Evolutionary conservation across 37 sponge, comb jelly and placozoan species (phyloP).

Genomic region (Lycopodina hypogea): DNA sequence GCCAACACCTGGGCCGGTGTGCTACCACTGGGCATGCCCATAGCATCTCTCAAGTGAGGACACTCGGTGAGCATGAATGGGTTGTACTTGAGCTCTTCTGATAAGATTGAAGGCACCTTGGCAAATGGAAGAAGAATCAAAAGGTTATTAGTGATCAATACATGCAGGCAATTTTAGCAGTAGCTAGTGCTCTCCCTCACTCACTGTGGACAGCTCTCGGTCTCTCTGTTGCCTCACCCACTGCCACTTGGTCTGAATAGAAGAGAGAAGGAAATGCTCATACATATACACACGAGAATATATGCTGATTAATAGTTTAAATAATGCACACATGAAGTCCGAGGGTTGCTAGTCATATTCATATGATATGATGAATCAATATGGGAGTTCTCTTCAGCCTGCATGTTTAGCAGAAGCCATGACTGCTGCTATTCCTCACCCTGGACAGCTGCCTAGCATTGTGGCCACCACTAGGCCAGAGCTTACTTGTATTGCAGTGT

Average conservation of each 20-base stretch:
- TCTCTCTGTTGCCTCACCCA: constrained; percentile 42
- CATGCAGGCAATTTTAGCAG: too few species aligned
- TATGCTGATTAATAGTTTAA: too few species aligned
- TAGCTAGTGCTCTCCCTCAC: neutral
- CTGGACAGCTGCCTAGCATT: too few species aligned
- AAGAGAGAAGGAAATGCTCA: neutral
- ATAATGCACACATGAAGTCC: too few species aligned
- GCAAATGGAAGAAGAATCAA: neutral
- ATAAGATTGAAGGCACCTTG: constrained; percentile 65
- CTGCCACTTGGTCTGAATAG: constrained; percentile 29
- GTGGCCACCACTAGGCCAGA: too few species aligned
- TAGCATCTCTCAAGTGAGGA: constrained; percentile 12
- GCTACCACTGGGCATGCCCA: constrained; percentile 17
- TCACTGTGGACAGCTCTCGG: constrained; percentile 39
- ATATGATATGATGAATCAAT: too few species aligned
- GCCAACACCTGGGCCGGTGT: constrained; percentile 21
- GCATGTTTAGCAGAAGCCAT: too few species aligned
- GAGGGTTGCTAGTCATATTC: too few species aligned
- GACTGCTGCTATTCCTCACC: too few species aligned
- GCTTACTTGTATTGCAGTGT: constrained; percentile 31
- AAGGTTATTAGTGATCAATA: too few species aligned
- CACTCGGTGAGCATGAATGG: constrained; percentile 50
- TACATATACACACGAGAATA: too few species aligned
- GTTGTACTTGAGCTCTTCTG: constrained; percentile 69
- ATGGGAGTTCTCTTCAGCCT: too few species aligned